A percentile compares a stretch with the other conserved stretches of the same genome.
phyloP scores from a whole-genome alignment of 2,113 vertebrate genomes.

The Oostethus manadensis region DNA sequence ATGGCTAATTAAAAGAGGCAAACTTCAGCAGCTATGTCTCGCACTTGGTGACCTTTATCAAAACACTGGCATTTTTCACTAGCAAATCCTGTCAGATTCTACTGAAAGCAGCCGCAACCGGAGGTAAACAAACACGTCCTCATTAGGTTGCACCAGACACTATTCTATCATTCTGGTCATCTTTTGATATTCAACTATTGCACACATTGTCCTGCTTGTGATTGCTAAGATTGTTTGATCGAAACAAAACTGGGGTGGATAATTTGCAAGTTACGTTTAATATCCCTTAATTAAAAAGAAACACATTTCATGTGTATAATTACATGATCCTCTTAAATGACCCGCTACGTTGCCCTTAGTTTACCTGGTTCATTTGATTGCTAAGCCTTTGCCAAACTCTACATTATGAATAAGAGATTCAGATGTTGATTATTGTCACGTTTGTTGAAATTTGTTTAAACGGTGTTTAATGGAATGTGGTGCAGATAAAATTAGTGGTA shows the following conservation, averaged over 20 bases:
- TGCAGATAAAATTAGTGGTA: too few species aligned
- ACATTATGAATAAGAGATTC: too few species aligned
- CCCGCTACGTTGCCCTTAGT: background rate
- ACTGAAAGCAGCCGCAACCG: conserved; percentile 31
- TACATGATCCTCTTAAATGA: conserved; percentile 10
- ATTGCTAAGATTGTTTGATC: conserved; percentile 29
- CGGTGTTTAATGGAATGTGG: too few species aligned
- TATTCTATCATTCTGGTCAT: conserved; percentile 56
- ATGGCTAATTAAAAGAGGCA: conserved; percentile 69
- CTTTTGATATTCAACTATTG: conserved; percentile 48
- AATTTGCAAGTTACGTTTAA: conserved; percentile 31
- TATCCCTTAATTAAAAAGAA: background rate
- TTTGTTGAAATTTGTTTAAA: too few species aligned
- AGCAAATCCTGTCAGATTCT: conserved; percentile 56
- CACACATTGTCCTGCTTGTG: conserved; percentile 6
- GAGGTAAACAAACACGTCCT: conserved; percentile 62
- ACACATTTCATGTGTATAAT: conserved; percentile 16
- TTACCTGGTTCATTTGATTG: background rate
- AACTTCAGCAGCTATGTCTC: conserved; percentile 65
- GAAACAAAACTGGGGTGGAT: conserved; percentile 12
- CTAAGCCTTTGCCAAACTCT: background rate
- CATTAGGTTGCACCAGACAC: conserved; percentile 61
- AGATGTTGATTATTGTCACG: too few species aligned
- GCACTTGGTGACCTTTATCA: conserved; percentile 72
- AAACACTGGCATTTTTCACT: conserved; percentile 66